These are phyloP conservation scores for Ibidorhyncha struthersii DNA, from an alignment of 2,113 vertebrate species.

Conservation along the genomic window DNA sequence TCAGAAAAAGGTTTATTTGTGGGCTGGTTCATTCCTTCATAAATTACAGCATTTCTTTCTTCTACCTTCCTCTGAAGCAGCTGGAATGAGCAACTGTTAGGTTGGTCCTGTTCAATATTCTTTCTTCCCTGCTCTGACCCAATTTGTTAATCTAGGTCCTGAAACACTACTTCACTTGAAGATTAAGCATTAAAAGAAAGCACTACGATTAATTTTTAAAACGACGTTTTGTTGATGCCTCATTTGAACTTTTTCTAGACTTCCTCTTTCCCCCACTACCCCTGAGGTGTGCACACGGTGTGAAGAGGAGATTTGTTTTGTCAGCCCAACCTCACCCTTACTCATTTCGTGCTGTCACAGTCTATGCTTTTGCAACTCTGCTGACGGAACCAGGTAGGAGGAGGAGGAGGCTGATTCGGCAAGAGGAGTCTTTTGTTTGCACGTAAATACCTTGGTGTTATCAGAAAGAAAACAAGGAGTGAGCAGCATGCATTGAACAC, in stretches of 20 bases:
- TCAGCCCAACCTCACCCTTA: neutral
- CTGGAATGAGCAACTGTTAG: neutral
- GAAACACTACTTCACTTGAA: neutral
- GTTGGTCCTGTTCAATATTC: neutral
- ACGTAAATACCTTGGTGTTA: neutral
- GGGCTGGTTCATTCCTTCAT: neutral
- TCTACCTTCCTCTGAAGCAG: neutral
- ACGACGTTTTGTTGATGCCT: neutral
- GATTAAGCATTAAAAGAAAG: neutral
- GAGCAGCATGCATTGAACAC: neutral
- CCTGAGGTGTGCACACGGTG: neutral
- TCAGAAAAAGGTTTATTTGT: neutral
- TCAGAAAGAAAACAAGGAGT: constrained; percentile 42
- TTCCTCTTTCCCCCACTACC: neutral
- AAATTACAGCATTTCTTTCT: neutral
- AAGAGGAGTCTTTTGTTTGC: constrained; percentile 46
- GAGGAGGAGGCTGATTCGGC: constrained; percentile 21
- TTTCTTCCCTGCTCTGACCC: neutral
- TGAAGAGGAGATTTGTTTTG: neutral
- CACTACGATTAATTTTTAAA: neutral
- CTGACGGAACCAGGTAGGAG: constrained; percentile 53
- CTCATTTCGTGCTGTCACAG: constrained; percentile 3
- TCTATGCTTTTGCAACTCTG: constrained; percentile 37
- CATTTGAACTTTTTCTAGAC: neutral
- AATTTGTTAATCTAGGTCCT: neutral